Conservation (phyloP, 2,113 vertebrate genomes). For the Pygathrix nemaeus region DNA sequence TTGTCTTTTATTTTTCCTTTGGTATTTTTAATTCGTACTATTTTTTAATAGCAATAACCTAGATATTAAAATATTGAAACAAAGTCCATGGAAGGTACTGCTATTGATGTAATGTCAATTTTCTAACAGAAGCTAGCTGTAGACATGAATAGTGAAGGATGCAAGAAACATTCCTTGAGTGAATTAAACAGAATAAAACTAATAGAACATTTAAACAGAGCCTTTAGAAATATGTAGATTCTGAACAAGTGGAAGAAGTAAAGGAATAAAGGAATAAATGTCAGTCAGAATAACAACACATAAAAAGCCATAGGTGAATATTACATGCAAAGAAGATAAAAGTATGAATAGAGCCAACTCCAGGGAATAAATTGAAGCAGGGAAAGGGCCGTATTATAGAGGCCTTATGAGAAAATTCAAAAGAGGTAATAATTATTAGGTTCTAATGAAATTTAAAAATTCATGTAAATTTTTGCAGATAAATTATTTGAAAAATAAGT, state of each 20-base stretch:
- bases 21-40: neutral
- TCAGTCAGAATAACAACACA: neutral
- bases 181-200: neutral
- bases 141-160: neutral
- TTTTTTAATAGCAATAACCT: neutral
- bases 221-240: slow-evolving; percentile 10
- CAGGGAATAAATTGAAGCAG: neutral
- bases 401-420: neutral
- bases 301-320: neutral
- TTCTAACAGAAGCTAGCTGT: neutral
- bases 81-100: neutral
- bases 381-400: neutral
- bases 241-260: neutral
- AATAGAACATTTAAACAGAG: neutral
- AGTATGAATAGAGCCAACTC: neutral
- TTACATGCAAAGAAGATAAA: neutral
- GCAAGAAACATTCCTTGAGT: neutral
- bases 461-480: neutral
- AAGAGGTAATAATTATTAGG: neutral
- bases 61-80: neutral
- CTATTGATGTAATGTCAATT: neutral
- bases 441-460: neutral
- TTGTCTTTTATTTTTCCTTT: neutral
- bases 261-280: neutral
- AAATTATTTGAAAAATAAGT: neutral